Conservation (phyloP, 1,140 invertebrate species). For the Nasonia giraulti region DNA sequence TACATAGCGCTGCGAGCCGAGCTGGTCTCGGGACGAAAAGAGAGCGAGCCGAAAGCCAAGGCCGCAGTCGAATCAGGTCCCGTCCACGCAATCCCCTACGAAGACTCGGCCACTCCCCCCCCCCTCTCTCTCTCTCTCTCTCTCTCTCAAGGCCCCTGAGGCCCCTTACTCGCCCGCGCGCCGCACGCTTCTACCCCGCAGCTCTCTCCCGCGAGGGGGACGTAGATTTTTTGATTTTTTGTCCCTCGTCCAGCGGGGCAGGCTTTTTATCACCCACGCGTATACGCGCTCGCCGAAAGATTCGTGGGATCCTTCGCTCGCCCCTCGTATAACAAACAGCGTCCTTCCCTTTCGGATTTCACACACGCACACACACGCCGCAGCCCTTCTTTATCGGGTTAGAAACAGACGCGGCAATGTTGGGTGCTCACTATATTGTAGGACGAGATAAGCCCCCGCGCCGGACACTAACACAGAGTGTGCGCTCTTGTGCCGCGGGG, state of each 20-base stretch:
- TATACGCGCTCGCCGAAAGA: not conserved
- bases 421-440: too few relatives aligned
- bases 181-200: not conserved
- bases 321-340: not conserved
- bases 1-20: not conserved
- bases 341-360: slow-evolving; percentile 33
- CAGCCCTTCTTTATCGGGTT: slow-evolving; percentile 35
- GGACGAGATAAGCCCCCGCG: too few relatives aligned
- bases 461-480: too few relatives aligned
- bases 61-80: not conserved
- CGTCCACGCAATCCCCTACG: slow-evolving; percentile 47
- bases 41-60: slow-evolving; percentile 42
- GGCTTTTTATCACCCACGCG: slow-evolving; percentile 33
- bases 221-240: slow-evolving; percentile 31
- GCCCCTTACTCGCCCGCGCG: slow-evolving; percentile 42
- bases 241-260: slow-evolving; percentile 22
- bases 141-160: slow-evolving; percentile 44
- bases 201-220: not conserved
- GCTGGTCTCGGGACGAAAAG: slow-evolving; percentile 1
- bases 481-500: too few relatives aligned
- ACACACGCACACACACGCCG: not conserved
- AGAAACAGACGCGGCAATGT: not conserved
- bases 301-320: slow-evolving; percentile 44
- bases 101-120: slow-evolving; percentile 52
- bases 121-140: slow-evolving; percentile 53